Evolutionary conservation across 2,113 vertebrate species (phyloP).

Genomic region (Atherinomorus stipes): DNA sequence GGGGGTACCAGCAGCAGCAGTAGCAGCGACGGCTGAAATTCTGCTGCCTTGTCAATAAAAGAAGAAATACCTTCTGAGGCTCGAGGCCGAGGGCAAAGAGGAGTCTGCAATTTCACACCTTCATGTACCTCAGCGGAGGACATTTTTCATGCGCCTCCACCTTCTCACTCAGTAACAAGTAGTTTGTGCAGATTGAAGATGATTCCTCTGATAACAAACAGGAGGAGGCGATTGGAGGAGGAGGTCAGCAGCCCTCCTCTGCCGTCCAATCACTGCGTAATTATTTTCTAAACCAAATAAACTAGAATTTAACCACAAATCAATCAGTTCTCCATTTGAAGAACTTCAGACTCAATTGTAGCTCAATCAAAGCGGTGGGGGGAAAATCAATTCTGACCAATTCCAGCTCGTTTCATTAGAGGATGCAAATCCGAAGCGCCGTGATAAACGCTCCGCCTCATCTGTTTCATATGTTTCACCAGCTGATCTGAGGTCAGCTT

Average conservation of each 20-base stretch:
- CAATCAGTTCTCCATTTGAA: slow-evolving; percentile 89
- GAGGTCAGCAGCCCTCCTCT: slow-evolving; percentile 27
- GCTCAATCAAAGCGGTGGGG: slow-evolving; percentile 90
- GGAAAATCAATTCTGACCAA: slow-evolving; percentile 95
- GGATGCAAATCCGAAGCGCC: slow-evolving; percentile 86
- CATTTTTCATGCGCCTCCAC: slow-evolving; percentile 67
- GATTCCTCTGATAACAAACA: slow-evolving; percentile 44
- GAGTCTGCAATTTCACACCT: slow-evolving; percentile 79
- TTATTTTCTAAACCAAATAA: slow-evolving; percentile 92
- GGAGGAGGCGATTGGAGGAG: slow-evolving; percentile 13
- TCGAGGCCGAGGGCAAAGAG: slow-evolving; percentile 66
- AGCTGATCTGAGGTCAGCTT: slow-evolving; percentile 10
- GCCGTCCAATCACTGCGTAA: slow-evolving; percentile 86
- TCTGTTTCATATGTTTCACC: slow-evolving; percentile 50
- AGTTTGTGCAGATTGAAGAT: slow-evolving; percentile 30
- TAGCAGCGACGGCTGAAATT: slow-evolving; percentile 39
- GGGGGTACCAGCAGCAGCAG: slow-evolving; percentile 35
- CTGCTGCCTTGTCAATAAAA: slow-evolving; percentile 78
- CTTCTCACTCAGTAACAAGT: slow-evolving; percentile 23
- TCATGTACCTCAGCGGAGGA: slow-evolving; percentile 65
- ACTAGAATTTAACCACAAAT: slow-evolving; percentile 91
- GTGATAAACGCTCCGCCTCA: slow-evolving; percentile 59
- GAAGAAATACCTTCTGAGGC: slow-evolving; percentile 75
- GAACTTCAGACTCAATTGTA: slow-evolving; percentile 95
- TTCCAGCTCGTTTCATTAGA: slow-evolving; percentile 91